phyloP scores from a whole-genome alignment of 2,113 vertebrate species.

The Percopsis transmontana region DNA sequence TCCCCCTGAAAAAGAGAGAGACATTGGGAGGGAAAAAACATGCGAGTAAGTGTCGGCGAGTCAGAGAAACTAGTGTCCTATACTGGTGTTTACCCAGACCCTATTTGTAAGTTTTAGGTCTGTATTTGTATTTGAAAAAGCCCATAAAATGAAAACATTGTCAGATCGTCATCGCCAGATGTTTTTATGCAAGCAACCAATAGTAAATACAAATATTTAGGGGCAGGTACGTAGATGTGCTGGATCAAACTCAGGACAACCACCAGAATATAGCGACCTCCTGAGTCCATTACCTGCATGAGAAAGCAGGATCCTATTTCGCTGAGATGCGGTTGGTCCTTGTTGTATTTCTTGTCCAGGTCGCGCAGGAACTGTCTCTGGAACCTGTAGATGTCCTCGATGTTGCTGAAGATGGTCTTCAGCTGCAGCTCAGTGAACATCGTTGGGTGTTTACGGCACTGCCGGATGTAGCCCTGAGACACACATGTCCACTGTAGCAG shows the following conservation, averaged over 20 bases:
- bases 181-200: no score
- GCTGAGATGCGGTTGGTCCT: slow-evolving; percentile 91
- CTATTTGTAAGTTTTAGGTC: no score
- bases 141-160: no score
- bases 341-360: slow-evolving; percentile 94
- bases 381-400: slow-evolving; percentile 97
- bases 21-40: slow-evolving; percentile 70
- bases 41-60: no score
- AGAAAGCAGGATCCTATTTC: slow-evolving; percentile 97
- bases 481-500: not conserved
- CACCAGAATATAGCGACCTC: no score
- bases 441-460: slow-evolving; percentile 91
- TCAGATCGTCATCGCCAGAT: no score
- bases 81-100: no score
- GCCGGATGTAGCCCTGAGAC: slow-evolving; percentile 92
- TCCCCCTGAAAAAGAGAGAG: slow-evolving; percentile 81
- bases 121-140: no score
- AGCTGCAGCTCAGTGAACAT: slow-evolving; percentile 93
- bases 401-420: slow-evolving; percentile 96
- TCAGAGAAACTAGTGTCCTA: no score
- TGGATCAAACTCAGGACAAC: no score
- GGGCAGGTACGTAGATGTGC: not conserved
- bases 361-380: slow-evolving; percentile 94
- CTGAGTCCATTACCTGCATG: slow-evolving; percentile 79
- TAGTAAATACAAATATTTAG: not conserved